A percentile compares a stretch with the other conserved stretches of the same genome.
These are phyloP conservation scores for Noctua janthina DNA, from an alignment of 2,888 invertebrate genomes.

Conservation along the genomic window DNA sequence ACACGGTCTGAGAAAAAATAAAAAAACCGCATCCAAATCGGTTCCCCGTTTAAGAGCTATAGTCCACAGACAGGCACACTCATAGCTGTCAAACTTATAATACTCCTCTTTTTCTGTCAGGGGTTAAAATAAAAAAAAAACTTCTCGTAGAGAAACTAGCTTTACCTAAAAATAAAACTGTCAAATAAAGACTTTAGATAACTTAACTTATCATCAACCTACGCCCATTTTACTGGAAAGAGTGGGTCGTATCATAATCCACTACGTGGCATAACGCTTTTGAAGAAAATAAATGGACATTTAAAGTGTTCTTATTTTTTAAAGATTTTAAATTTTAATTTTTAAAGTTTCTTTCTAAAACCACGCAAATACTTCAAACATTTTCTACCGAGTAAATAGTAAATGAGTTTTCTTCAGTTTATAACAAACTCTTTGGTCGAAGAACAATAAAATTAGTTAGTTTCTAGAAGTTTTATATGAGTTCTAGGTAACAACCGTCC, in stretches of 20 bases:
- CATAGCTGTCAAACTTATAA: no score
- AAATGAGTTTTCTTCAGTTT: not conserved
- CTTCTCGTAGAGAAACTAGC: not conserved
- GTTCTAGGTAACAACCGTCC: constrained; percentile 10
- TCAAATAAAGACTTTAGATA: not conserved
- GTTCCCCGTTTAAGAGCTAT: no score
- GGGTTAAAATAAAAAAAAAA: no score
- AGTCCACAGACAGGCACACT: no score
- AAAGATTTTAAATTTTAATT: no score
- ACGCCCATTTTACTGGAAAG: not conserved
- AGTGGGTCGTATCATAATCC: not conserved
- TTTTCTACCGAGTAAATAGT: not conserved
- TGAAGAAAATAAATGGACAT: not conserved
- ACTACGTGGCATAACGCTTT: not conserved
- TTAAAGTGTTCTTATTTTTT: no score
- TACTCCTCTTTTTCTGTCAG: no score
- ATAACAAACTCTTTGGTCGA: constrained; percentile 16
- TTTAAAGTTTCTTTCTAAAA: not conserved
- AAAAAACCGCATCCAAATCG: not conserved
- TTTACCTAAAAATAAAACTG: not conserved
- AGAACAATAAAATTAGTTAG: constrained; percentile 35
- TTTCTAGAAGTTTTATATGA: constrained; percentile 44
- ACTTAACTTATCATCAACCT: not conserved
- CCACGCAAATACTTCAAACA: constrained; percentile 9
- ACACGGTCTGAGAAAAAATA: not conserved